Base-by-base conservation (phyloP, 2,797 vertebrate species). In the Bucorvus abyssinicus region DNA sequence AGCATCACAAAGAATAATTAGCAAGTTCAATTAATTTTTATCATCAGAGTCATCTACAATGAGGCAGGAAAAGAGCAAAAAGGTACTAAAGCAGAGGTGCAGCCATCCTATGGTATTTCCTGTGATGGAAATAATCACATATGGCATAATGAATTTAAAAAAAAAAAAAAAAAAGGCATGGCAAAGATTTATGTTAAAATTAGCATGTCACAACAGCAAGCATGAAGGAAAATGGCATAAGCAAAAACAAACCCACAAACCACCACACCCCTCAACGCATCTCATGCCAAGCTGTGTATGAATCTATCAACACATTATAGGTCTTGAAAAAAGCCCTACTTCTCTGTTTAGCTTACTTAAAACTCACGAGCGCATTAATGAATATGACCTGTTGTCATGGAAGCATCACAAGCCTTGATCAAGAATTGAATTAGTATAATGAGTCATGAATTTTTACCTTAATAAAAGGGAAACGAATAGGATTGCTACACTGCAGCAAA, bases 31-130 rank as follows among this genome's bases (percentile, higher is more conserved):
- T 29, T 77, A 56, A 8, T 49, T 90, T 81, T 79, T 90, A 67
- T 26, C 1, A 40, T 40, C 12, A 0, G 7, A 34, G 8, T 49
- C 7, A 4, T 49, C 75, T 52, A 19, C 24, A 53, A 6, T 44
- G 36, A 77, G 23, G 18, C 20, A 38, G 19, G 30, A 57, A 71
- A 65, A 76, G 26, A 59, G 6, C 8, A 64, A 38, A 64, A 85
- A 32, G 6, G 5, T 60, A 20, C 14, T 60, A 44, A 59, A 44
- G 42, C 30, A 34, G 74, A 79, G 18, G 3, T 60, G 24, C 17
- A 88, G n/a, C 24, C 18, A 34, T 69, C 61, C 40, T 44, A 0
- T 26, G 24, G 19, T 30, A 40, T 38, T 89, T 82, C 8, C 16
- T 29, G 60, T 67, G 12, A 9, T 40, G 32, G 50, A 85, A 89